Evolutionary conservation across 2,113 vertebrate species (phyloP), one percentile per base, ranked within the genome.

Genomic region (Brachypteracias leptosomus): DNA sequence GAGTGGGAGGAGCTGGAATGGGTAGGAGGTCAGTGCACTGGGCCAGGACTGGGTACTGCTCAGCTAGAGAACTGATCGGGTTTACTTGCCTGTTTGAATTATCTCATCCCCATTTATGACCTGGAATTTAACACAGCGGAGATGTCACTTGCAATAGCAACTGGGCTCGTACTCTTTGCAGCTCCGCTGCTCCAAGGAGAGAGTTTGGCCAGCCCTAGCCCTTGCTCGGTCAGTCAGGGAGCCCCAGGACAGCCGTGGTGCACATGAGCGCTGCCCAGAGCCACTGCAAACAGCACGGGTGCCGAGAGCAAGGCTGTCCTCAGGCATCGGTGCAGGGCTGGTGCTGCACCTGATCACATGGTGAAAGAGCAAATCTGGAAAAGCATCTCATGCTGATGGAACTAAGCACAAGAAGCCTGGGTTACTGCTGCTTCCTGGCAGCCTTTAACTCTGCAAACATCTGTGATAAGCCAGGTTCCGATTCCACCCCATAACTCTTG

Each of bases 51-150:
- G 97, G 97, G 96, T 86, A 95, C 97, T 98, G 97, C 95, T 98
- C 97, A 97, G 98, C 98, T 98, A 98, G 94, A 97, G 96, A 96
- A 97, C 93, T 96, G 97, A 98, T 97, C 81, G 88, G 95, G 95
- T 97, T 98, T 99, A 99, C 99, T 99, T 99, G 99, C 99, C 99
- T 99, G 98, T 98, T 98, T 95, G 98, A 97, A 98, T 98, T 98
- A 99, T 98, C 98, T 98, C 98, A 98, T 98, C 97, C 98, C 98
- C 98, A 98, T 98, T 99, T 98, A 98, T 98, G 98, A 99, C 99
- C 99, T 99, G 99, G 97, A 99, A 99, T 98, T 98, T 98, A 99
- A 99, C 98, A 99, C 97, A 99, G 98, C 36, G 97, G 97, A 98
- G 96, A 98, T 82, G 97, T 98, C 98, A 98, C 97, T 97, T 72